Evolutionary conservation across 2,888 invertebrate genomes (phyloP).

Genomic region (Caenorhabditis imperialis): DNA sequence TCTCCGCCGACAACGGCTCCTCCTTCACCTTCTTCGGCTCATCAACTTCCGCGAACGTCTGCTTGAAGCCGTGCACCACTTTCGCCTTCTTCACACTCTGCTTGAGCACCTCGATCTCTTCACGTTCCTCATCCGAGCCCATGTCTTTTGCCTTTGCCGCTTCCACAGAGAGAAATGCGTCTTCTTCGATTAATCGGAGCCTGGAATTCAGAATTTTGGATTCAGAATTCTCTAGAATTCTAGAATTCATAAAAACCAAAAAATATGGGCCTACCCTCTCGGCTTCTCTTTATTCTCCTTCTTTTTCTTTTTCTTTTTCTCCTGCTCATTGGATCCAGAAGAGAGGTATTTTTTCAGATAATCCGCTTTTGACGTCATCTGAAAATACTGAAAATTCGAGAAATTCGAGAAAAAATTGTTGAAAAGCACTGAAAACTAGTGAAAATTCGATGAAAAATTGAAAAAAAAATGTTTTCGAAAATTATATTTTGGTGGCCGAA

Average conservation of each 20-base stretch:
- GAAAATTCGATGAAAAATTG: slow-evolving; percentile 9
- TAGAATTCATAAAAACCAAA: neutral
- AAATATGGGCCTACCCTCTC: slow-evolving; percentile 21
- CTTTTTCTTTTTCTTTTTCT: slow-evolving; percentile 60
- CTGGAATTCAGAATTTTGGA: slow-evolving; percentile 43
- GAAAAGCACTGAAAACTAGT: slow-evolving; percentile 2
- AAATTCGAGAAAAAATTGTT: slow-evolving; percentile 10
- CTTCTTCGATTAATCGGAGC: slow-evolving; percentile 66
- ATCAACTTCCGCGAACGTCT: slow-evolving; percentile 41
- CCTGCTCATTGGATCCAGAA: slow-evolving; percentile 18
- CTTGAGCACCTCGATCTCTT: slow-evolving; percentile 58
- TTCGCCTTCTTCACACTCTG: slow-evolving; percentile 55
- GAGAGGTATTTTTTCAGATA: slow-evolving; percentile 61
- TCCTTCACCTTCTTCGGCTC: slow-evolving; percentile 38
- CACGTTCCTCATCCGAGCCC: slow-evolving; percentile 55
- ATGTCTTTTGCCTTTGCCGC: slow-evolving; percentile 50
- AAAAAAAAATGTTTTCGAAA: neutral
- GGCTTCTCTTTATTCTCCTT: slow-evolving; percentile 40
- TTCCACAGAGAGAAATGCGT: slow-evolving; percentile 64
- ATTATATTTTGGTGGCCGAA: slow-evolving; percentile 1
- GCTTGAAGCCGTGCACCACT: slow-evolving; percentile 46
- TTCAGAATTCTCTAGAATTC: no score
- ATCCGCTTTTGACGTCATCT: slow-evolving; percentile 59
- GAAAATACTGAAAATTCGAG: slow-evolving; percentile 3
- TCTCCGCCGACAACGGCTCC: slow-evolving; percentile 30